Evolutionary conservation across 1,140 invertebrate species (phyloP).

Genomic region (Argopecten irradians): DNA sequence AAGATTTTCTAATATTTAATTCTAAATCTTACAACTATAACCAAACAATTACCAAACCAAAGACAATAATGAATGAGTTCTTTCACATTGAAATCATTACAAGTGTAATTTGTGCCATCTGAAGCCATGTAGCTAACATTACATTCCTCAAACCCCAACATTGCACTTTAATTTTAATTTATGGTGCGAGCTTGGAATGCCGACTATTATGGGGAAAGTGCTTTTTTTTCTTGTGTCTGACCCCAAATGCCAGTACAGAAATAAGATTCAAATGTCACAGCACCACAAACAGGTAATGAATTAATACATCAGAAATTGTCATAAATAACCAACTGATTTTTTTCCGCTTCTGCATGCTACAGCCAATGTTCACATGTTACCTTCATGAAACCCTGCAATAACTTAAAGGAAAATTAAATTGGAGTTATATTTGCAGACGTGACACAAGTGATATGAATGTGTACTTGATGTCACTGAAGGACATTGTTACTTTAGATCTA

Average conservation of each 20-base stretch:
- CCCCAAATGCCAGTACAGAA: background rate
- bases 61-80: background rate
- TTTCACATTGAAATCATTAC: background rate
- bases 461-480: background rate
- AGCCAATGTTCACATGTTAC: background rate
- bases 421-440: slow-evolving; percentile 16
- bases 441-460: background rate
- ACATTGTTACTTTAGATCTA: background rate
- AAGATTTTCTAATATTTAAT: too few relatives aligned
- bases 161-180: background rate
- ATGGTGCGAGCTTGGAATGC: background rate
- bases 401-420: background rate
- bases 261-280: background rate
- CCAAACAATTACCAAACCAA: background rate
- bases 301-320: background rate
- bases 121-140: background rate
- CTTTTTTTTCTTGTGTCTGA: background rate
- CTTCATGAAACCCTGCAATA: background rate
- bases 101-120: background rate
- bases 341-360: background rate
- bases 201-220: background rate
- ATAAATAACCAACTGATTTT: background rate
- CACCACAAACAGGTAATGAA: background rate
- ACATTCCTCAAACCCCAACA: background rate
- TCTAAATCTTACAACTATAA: background rate